Evolutionary conservation across 1,140 invertebrate species (phyloP), one percentile per base, ranked within the genome.

Genomic region (Orius insidiosus): DNA sequence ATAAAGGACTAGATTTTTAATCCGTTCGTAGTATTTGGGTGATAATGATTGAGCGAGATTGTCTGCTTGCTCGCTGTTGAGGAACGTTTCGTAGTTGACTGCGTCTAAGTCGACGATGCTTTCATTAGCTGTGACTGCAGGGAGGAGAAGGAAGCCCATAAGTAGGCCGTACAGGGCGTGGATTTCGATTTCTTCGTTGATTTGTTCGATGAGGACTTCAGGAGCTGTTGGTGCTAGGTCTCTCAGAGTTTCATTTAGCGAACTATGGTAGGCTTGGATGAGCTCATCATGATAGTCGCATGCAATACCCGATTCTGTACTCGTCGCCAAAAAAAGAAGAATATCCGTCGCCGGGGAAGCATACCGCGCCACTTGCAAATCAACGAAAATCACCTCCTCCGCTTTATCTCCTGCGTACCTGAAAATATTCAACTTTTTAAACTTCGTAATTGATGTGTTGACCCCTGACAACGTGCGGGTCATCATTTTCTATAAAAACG

Each of bases 191-290:
- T 52, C 43, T n/a, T 43, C 41, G 24, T 43, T 43, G 5, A 52
- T 44, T 7, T 52, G 41, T 16, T 46, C 45, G 10, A 48, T 24
- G 1, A 31, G 40, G 14, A 53, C 33, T 14, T 16, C 11, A 18
- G 46, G 45, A 2, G 48, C 44, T 13, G 36, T 18, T 3, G 53
- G 51, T 0, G 51, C 48, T 4, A 52, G 45, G 3, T 36, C 7
- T 0, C 10, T 32, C 2, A 52, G 18, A 9, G 37, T 38, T 15
- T 37, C 56, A 0, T 51, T 53, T 34, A 75, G 55, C 16, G 65
- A 65, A n/a, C 58, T 51, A 47, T 74, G 66, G 58, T 76, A 76
- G n/a, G 67, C 54, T 32, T 70, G 49, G 1, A 76, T 34, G 9
- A 73, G 55, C 24, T 58, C 37, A 11, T 68, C 53, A 38, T 67